Evolutionary conservation across 2,888 invertebrate species (phyloP).

Genomic region (Nephrocerus scutellatus): DNA sequence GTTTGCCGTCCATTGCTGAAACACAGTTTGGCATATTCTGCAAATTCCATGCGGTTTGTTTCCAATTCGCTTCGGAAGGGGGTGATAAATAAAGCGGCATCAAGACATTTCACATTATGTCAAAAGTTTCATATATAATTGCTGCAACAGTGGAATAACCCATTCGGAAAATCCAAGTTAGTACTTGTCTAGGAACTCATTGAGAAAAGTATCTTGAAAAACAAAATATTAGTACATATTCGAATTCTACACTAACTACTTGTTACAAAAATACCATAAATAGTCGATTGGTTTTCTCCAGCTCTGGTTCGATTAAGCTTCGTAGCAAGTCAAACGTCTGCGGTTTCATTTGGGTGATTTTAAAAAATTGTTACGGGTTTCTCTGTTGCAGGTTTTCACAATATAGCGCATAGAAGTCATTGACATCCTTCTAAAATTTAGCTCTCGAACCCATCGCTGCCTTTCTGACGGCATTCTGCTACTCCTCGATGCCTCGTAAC

Average conservation of each 20-base stretch:
- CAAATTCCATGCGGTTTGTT: neutral
- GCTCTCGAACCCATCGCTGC: neutral
- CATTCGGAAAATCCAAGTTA: neutral
- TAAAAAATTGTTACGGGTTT: constrained; percentile 1
- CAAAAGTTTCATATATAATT: constrained; percentile 1
- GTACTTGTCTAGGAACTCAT: neutral
- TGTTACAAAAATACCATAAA: neutral
- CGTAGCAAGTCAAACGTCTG: neutral
- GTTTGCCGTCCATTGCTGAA: constrained; percentile 11
- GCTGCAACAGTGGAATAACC: neutral
- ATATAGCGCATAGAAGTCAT: too few species aligned
- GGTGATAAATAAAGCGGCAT: too few species aligned
- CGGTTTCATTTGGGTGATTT: neutral
- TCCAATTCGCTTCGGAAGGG: neutral
- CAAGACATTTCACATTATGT: too few species aligned
- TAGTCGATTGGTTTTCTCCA: neutral
- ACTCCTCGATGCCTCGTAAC: neutral
- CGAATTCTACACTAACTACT: too few species aligned
- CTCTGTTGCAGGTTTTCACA: neutral
- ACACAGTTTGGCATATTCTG: constrained; percentile 10
- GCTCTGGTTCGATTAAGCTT: neutral
- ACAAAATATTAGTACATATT: too few species aligned
- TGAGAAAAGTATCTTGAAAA: too few species aligned
- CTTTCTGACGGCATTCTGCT: neutral
- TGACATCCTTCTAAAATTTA: too few species aligned